phyloP scores from a whole-genome alignment of 2,888 invertebrate genomes.

The Lutraria lutraria region DNA sequence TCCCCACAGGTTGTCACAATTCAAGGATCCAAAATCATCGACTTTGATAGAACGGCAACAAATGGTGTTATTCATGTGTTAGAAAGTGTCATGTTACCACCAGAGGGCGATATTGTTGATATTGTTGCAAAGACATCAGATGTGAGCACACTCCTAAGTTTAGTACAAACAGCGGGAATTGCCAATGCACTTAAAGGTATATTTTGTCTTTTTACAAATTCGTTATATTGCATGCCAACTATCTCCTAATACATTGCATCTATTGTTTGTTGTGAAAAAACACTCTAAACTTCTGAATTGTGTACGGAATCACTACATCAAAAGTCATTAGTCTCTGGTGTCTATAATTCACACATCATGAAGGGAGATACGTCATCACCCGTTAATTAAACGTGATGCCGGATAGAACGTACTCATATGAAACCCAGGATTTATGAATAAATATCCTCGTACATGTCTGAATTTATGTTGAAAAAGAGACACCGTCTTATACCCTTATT shows the following conservation, averaged over 20 bases:
- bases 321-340: background rate
- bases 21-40: slow-evolving; percentile 56
- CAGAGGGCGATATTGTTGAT: slow-evolving; percentile 66
- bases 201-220: background rate
- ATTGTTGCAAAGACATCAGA: slow-evolving; percentile 59
- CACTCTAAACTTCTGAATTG: background rate
- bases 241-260: too few relatives aligned
- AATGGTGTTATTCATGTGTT: slow-evolving; percentile 74
- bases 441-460: too few relatives aligned
- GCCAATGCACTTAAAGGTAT: slow-evolving; percentile 54
- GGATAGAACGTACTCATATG: too few relatives aligned
- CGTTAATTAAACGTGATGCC: too few relatives aligned
- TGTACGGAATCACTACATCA: background rate
- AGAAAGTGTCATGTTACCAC: slow-evolving; percentile 72
- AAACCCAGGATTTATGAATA: too few relatives aligned
- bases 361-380: background rate
- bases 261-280: background rate
- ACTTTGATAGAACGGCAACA: slow-evolving; percentile 61
- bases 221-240: too few relatives aligned
- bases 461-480: too few relatives aligned
- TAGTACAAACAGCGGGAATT: slow-evolving; percentile 62
- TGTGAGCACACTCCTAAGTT: slow-evolving; percentile 60
- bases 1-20: slow-evolving; percentile 44
- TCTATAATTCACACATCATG: background rate
- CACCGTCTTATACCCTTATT: too few relatives aligned